Conservation (phyloP, 35 echinoderm and acorn worm species). For the Heliocidaris erythrogramma region DNA sequence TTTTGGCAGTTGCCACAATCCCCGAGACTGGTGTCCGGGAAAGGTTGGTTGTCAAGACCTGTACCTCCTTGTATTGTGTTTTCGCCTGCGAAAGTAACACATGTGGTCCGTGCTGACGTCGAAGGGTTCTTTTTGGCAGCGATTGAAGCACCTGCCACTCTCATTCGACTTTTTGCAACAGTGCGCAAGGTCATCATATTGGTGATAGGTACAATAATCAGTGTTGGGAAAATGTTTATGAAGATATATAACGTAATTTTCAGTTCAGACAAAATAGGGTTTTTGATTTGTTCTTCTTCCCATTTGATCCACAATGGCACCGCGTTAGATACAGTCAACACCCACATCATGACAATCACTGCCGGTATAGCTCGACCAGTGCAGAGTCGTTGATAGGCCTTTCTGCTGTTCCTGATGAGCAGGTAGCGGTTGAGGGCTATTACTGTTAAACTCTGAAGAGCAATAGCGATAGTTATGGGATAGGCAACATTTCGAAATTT, state of each 20-base stretch:
- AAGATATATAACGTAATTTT: not conserved
- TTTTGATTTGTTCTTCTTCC: not conserved
- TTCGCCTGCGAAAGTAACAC: not conserved
- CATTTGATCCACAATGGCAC: slow-evolving; percentile 12
- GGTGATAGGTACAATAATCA: not conserved
- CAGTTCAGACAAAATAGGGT: not conserved
- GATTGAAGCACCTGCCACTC: not conserved
- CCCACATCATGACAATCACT: not conserved
- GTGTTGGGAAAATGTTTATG: not conserved
- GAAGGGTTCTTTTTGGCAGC: not conserved
- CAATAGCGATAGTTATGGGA: not conserved
- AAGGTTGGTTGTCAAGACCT: not conserved
- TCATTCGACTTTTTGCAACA: slow-evolving; percentile 15
- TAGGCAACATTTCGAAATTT: not conserved
- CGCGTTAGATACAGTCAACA: not conserved
- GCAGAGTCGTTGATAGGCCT: not conserved
- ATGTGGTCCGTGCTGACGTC: not conserved
- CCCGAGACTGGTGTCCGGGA: not conserved
- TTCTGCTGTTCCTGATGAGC: not conserved
- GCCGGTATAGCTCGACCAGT: slow-evolving; percentile 17
- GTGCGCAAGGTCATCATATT: slow-evolving; percentile 25
- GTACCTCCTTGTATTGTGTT: not conserved
- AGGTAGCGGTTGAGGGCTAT: slow-evolving; percentile 30
- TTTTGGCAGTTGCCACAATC: not conserved
- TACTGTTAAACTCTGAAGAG: slow-evolving; percentile 1